Percentiles rank a stretch among this genome's conserved stretches.
Conservation (phyloP, 2,113 vertebrate species). For the Amblyornis subalaris region DNA sequence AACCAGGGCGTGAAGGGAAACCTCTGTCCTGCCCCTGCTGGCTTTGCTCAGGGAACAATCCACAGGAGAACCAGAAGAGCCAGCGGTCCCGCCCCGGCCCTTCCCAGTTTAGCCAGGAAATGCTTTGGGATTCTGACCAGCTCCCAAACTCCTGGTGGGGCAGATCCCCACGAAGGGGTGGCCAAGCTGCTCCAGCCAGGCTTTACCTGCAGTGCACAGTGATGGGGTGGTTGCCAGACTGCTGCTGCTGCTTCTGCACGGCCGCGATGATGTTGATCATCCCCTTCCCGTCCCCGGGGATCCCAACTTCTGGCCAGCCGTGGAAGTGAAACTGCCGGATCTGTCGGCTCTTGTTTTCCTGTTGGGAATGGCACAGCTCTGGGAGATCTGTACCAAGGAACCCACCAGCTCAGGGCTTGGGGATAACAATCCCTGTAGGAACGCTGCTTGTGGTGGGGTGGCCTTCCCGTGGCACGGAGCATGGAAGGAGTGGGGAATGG, state of each 20-base stretch:
- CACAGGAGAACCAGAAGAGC: background rate
- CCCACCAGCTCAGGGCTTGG: background rate
- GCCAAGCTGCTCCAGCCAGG: background rate
- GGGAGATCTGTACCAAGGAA: background rate
- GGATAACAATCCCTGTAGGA: fast-evolving
- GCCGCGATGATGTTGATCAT: constrained; percentile 98
- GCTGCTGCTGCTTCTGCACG: constrained; percentile 97
- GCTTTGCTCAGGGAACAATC: background rate
- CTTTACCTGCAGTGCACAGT: constrained; percentile 97
- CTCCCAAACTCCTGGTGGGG: background rate
- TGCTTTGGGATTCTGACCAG: background rate
- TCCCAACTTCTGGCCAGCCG: constrained; percentile 97
- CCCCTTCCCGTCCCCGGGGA: constrained; percentile 92
- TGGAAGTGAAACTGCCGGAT: constrained; percentile 98
- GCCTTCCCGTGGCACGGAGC: fast-evolving
- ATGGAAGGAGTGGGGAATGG: background rate
- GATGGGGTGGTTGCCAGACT: constrained; percentile 98
- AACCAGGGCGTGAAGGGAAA: background rate
- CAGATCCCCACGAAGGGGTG: background rate
- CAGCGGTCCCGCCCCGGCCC: background rate
- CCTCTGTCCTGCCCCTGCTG: fast-evolving
- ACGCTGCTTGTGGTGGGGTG: background rate
- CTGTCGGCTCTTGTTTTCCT: constrained; percentile 94
- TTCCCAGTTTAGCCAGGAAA: background rate
- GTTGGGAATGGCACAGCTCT: background rate